Base-by-base conservation (phyloP, 2,888 invertebrate genomes). In the Spodoptera exigua region DNA sequence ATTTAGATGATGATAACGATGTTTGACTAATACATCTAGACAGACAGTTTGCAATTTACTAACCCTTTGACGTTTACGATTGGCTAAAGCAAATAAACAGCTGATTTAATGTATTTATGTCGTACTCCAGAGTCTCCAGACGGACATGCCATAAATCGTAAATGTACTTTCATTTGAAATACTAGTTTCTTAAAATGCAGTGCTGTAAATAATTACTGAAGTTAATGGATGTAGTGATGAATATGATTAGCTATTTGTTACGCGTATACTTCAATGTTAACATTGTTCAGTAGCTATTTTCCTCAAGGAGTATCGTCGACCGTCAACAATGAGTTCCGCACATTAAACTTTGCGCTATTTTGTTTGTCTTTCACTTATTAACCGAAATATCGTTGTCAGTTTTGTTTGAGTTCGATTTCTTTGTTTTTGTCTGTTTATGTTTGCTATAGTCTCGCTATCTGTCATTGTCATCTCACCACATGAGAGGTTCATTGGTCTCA, bases 21-120 rank as follows among this genome's bases (percentile, higher is more conserved):
- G 27, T 45, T 63, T 17, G 54, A 52, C 47, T 59, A 37, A 40
- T 58, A 54, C 34, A 48, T 37, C 44, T 37, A 43, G 44, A 37
- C n/a, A 51, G 43, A 55, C 48, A 67, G 55, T 69, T 56, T 60
- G 48, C 48, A 45, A 60, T 67, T 55, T 46, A 49, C 44, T 54
- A 54, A 61, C 52, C 62, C 62, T 70, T 52, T 58, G 69, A 68
- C 54, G 73, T 72, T 61, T 58, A 70, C 61, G 53, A 62, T 41
- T 62, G 34, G 36, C 44, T 32, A 37, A 44, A 53, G 53, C 36
- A 73, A 62, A 70, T 70, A 68, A 70, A 73, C 62, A 57, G 69
- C 44, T 58, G 62, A 68, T 61, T 73, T 55, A 52, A 57, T 61
- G 32, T 66, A 69, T 60, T 58, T 66, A 60, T 66, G 61, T 48